A percentile compares a stretch with the other conserved stretches of the same genome.
These are phyloP conservation scores for Fabriciana adippe DNA, from an alignment of 2,888 invertebrate species.

Conservation along the genomic window DNA sequence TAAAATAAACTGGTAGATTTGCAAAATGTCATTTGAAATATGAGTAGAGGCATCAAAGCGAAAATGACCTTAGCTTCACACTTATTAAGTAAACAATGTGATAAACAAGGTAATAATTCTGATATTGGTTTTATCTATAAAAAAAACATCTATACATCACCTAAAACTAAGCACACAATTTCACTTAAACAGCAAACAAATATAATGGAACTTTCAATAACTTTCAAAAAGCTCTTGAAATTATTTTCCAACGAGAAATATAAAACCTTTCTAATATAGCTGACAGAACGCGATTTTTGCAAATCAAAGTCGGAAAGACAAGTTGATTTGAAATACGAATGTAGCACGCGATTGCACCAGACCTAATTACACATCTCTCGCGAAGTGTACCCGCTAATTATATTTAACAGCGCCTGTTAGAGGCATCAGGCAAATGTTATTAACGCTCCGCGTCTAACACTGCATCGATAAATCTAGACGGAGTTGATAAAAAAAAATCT, in stretches of 20 bases:
- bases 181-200: no score
- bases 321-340: slow-evolving; percentile 2
- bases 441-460: slow-evolving; percentile 30
- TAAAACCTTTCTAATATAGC: neutral
- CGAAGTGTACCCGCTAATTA: slow-evolving; percentile 37
- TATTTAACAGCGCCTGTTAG: slow-evolving; percentile 39
- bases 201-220: no score
- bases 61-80: no score
- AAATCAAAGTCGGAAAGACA: slow-evolving; percentile 2
- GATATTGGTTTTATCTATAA: no score
- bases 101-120: no score
- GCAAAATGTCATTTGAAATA: neutral
- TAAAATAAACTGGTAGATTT: no score
- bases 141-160: no score
- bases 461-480: slow-evolving; percentile 12
- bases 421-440: slow-evolving; percentile 38
- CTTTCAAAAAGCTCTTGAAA: neutral
- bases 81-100: no score
- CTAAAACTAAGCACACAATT: no score
- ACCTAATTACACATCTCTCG: slow-evolving; percentile 26
- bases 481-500: neutral
- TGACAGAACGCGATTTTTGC: neutral
- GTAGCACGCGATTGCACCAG: slow-evolving; percentile 20
- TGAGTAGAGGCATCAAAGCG: no score
- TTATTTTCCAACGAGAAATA: neutral